Evolutionary conservation across 2,888 invertebrate species (phyloP), one percentile per base, ranked within the genome.

Genomic region (Drosophila setosimentum): DNA sequence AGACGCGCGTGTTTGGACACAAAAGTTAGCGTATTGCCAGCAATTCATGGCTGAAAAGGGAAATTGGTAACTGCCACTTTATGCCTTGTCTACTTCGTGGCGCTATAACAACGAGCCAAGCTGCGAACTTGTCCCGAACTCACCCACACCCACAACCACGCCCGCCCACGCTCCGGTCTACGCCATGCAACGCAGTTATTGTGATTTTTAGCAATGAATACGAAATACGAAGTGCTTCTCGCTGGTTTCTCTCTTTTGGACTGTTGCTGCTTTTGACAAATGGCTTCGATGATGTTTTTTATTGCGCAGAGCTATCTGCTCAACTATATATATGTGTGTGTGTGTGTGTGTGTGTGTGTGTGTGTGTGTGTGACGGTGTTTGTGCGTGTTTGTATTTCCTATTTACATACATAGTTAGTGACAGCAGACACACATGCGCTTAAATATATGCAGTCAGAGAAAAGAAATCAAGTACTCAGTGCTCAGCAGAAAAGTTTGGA

Each of bases 161-260:
- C 35, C 60, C 40, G 29, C 51, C 35, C 29, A 18, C 51, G 16
- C 11, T 62, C 35, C 62, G 30, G 30, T 37, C 35, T 27, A 10
- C 33, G 18, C 29, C 54, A 45, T 33, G 57, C 54, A 59, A 24
- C 64, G 61, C 68, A 76, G 82, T 80, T 85, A 82, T 87, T 86
- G 84, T 87, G 87, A 87, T 87, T 87, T 87, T 84, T 87, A 84
- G 87, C 87, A 87, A 87, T 87, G 87, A 87, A 87, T 87, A 87
- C 83, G 78, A 87, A 87, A 87, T 87, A 77, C 72, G 67, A 59
- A 72, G 59, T 66, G 64, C 70, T 68, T 11, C 27, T 29, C 18
- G 21, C 24, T 60, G 35, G 35, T 13, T 10, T 24, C 5, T 24
- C 30, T n/a, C 35, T 57, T 51, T 57, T 57, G 30, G 55, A 54